Conservation (phyloP, 1,140 invertebrate species). For the Lasioglossum baleicum region DNA sequence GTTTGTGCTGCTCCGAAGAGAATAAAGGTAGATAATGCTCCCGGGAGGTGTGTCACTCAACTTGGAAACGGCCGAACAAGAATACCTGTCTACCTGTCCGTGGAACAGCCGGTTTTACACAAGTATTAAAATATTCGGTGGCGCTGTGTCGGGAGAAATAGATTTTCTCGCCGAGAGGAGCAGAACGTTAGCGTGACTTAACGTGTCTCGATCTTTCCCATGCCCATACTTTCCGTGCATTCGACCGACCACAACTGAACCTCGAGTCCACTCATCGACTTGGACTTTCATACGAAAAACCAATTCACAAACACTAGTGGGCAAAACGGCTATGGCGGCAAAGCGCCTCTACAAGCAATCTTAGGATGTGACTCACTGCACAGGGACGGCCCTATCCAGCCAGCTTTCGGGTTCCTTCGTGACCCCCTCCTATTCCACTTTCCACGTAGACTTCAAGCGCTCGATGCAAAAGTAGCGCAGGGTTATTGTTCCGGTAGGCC, state of each 20-base stretch:
- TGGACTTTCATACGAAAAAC: conserved; percentile 50
- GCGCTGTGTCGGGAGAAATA: conserved; percentile 3
- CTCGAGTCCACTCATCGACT: conserved; percentile 18
- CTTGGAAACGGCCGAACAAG: conserved; percentile 15
- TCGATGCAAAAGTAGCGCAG: too few species aligned
- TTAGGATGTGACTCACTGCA: conserved; percentile 57
- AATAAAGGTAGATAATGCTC: not conserved
- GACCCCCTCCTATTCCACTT: too few species aligned
- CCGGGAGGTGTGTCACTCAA: conserved; percentile 35
- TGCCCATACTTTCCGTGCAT: conserved; percentile 15
- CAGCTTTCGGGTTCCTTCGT: not conserved
- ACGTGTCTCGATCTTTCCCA: conserved; percentile 12
- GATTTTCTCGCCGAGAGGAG: not conserved
- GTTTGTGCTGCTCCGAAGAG: not conserved
- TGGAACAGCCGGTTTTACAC: conserved; percentile 39
- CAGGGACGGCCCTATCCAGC: conserved; percentile 39
- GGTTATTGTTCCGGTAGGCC: too few species aligned
- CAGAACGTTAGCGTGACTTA: not conserved
- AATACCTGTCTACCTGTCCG: conserved; percentile 36
- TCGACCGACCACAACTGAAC: conserved; percentile 36
- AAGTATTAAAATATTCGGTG: conserved; percentile 27
- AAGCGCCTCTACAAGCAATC: conserved; percentile 52
- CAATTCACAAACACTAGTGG: conserved; percentile 41
- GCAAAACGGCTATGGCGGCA: conserved; percentile 35
- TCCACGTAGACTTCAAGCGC: not conserved